phyloP scores from a whole-genome alignment of 1,140 invertebrate species.

The Sesamia nonagrioides region DNA sequence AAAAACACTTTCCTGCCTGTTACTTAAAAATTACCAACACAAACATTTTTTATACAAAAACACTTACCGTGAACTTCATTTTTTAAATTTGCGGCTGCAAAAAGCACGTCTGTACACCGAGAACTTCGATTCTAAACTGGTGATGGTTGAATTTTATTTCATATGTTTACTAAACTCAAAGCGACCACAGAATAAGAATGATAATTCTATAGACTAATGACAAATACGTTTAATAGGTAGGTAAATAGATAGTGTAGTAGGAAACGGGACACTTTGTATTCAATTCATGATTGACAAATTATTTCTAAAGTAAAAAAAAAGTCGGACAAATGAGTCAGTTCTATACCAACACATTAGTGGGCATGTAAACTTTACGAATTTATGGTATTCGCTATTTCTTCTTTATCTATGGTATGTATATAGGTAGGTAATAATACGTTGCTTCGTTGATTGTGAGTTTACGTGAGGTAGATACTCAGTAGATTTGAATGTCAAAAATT shows the following conservation, averaged over 20 bases:
- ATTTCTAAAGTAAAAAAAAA: too few species aligned
- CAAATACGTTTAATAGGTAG: background rate
- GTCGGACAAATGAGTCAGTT: too few species aligned
- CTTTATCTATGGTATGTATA: too few species aligned
- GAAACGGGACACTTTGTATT: background rate
- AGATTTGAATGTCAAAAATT: too few species aligned
- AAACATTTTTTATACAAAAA: background rate
- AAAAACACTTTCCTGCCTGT: background rate
- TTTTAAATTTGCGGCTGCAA: background rate
- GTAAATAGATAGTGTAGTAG: background rate
- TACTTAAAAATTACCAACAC: background rate
- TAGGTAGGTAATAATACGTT: too few species aligned
- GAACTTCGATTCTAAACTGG: background rate
- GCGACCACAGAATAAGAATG: background rate
- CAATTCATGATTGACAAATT: too few species aligned
- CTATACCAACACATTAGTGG: too few species aligned
- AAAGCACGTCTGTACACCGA: background rate
- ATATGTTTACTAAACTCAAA: background rate
- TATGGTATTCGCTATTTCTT: too few species aligned
- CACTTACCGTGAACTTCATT: constrained; percentile 15
- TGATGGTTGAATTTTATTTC: background rate
- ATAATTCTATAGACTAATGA: background rate
- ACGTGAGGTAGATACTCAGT: too few species aligned
- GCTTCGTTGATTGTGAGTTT: too few species aligned
- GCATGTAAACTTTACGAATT: too few species aligned